Evolutionary conservation across 2,797 vertebrate genomes (phyloP), one percentile per base, ranked within the genome.

Genomic region (Harpagifer antarcticus): DNA sequence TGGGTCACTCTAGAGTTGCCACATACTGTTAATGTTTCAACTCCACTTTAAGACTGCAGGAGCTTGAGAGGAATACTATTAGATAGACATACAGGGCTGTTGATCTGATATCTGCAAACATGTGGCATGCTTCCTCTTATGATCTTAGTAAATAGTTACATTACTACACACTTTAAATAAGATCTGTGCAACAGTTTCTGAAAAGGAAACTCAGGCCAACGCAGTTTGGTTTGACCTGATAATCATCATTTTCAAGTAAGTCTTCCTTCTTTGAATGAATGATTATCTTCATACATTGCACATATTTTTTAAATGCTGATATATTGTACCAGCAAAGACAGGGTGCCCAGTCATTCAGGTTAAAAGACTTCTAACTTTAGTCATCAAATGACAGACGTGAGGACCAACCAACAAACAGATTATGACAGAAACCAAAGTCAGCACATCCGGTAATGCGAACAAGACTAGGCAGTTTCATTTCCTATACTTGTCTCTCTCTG

Each of bases 101-200:
- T 48, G 14, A 53, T 14, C 55, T 56, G 52, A 31, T 66, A 58
- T 31, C 52, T 56, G 60, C 13, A 62, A 54, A 43, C 58, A 3
- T 27, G 33, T 20, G 49, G 62, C 60, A 33, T 1, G 2, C 33
- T 37, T 37, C 7, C 4, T 27, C 27, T 27, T 27, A 27, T 9
- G 4, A 17, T 64, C 16, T 56, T 17, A 14, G 61, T 48, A 47
- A 44, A 44, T 1, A 52, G 31, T 62, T 59, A 19, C 31, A 60
- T 84, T 65, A 72, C 60, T 9, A 44, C 73, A 47, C 16, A 44
- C 27, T 45, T 49, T 37, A 52, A 81, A 69, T 60, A 48, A 10
- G 43, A 31, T 42, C 37, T 52, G 53, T 31, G 54, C 49, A 31
- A 44, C 33, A 40, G 14, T 64, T 55, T 1, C 62, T 68, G 53